phyloP scores from a whole-genome alignment of 2,113 vertebrate genomes.

The Colinus virginianus region DNA sequence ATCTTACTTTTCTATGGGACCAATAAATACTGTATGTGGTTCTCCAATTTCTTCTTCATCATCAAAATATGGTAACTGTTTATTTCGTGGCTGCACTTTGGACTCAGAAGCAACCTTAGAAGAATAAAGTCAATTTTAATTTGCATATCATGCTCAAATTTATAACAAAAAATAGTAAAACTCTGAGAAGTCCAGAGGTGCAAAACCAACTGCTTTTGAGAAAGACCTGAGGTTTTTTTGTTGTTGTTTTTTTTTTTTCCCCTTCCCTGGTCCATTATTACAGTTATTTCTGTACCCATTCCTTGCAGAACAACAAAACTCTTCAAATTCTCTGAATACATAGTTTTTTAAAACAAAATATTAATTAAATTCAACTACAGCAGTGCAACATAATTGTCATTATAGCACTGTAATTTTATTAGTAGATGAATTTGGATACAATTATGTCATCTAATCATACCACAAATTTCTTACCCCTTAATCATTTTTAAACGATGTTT shows the following conservation, averaged over 20 bases:
- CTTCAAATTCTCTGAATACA: neutral
- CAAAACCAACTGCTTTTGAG: neutral
- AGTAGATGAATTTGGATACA: neutral
- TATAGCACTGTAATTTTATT: neutral
- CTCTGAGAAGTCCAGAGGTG: neutral
- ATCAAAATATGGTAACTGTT: constrained; percentile 84
- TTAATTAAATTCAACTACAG: neutral
- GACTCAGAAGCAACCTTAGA: constrained; percentile 77
- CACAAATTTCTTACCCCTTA: neutral
- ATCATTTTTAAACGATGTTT: neutral
- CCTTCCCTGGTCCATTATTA: neutral
- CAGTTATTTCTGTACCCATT: neutral
- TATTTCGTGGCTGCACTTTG: constrained; percentile 80
- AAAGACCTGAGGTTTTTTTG: neutral
- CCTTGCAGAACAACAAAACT: neutral
- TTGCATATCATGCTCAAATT: neutral
- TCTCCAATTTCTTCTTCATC: constrained; percentile 91
- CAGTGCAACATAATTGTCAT: neutral
- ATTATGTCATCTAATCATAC: neutral
- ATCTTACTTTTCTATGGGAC: constrained; percentile 93
- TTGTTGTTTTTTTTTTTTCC: fast-evolving
- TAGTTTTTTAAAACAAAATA: neutral
- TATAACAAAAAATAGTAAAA: neutral
- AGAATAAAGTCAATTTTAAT: constrained; percentile 41
- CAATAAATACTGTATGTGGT: constrained; percentile 91